phyloP scores from a whole-genome alignment of 2,113 vertebrate species.

The Prochilodus magdalenae region DNA sequence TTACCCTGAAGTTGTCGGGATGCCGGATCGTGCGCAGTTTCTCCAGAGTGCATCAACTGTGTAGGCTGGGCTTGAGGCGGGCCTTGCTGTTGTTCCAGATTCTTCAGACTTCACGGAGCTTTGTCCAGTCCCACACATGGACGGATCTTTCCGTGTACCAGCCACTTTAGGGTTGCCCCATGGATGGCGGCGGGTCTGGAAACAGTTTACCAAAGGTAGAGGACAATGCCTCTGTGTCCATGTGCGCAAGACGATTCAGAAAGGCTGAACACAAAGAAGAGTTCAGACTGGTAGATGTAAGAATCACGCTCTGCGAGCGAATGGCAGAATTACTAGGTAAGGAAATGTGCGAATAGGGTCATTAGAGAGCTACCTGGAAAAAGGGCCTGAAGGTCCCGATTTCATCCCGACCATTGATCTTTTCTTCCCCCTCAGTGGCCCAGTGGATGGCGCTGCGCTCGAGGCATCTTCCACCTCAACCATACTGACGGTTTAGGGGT shows the following conservation, averaged over 20 bases:
- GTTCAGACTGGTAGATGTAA: background rate
- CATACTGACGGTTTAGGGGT: conserved; percentile 60
- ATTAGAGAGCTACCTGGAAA: conserved; percentile 53
- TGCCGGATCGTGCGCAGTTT: conserved; percentile 62
- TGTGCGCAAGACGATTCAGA: conserved; percentile 75
- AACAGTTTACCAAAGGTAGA: conserved; percentile 63
- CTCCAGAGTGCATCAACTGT: conserved; percentile 64
- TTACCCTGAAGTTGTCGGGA: conserved; percentile 66
- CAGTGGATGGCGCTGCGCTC: conserved; percentile 64
- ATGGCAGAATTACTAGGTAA: background rate
- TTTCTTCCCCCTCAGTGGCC: conserved; percentile 65
- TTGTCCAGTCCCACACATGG: conserved; percentile 48
- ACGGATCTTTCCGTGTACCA: conserved; percentile 55
- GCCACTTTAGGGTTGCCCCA: conserved; percentile 71
- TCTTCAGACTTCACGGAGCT: conserved; percentile 52
- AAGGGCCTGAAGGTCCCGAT: conserved; percentile 57
- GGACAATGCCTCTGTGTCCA: conserved; percentile 85
- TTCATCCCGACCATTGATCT: conserved; percentile 53
- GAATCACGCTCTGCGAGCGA: background rate
- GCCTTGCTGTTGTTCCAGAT: conserved; percentile 58
- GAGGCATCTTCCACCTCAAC: conserved; percentile 70
- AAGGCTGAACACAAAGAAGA: conserved; percentile 56
- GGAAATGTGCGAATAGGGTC: background rate
- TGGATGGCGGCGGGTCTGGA: conserved; percentile 59
- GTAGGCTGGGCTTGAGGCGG: conserved; percentile 39